Evolutionary conservation across 35 echinoderm and acorn worm genomes (phyloP), one percentile per base, ranked within the genome.

Genomic region (Diadema setosum): DNA sequence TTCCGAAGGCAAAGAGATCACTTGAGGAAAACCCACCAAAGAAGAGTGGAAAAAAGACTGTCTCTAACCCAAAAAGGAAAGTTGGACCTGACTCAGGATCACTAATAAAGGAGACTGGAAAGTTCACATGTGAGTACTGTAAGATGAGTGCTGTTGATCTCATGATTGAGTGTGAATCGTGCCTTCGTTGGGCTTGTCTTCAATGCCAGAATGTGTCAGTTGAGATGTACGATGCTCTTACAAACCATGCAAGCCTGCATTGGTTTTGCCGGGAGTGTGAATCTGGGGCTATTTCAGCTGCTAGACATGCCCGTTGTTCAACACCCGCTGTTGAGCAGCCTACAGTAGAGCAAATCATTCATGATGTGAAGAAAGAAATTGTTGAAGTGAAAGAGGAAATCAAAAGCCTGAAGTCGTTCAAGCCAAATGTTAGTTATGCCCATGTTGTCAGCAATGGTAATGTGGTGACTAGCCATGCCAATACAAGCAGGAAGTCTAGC

Each of bases 291-390:
- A 75, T 75, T 3, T 5, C 2, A 5, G 70, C 70, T 76, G 70
- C 16, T 5, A 76, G 70, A 76, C 0, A 42, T 76, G 70, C 70
- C 34, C 36, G 16, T 76, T 32, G 3, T 6, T 42, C 31, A 18
- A 21, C 15, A 39, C 2, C 70, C 36, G 5, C 36, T 18, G 4
- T 3, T 16, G 9, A 11, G 36, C 2, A 14, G 1, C 70, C 2
- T 12, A 76, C 70, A 76, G 70, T 76, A 7, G 70, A 76, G 70
- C 70, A 76, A 76, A 39, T 76, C 34, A 76, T 76, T 35, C 0
- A 4, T 76, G 70, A 76, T 76, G 70, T 76, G 23, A 75, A 75
- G 59, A 75, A 75, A 34, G 70, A 75, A 75, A 75, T 75, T 75
- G 16, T 18, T 5, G 32, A 75, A 25, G 70, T 75, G 34, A 76